Evolutionary conservation across 2,888 invertebrate genomes (phyloP), one percentile per base, ranked within the genome.

Genomic region (Chydorus sphaericus): DNA sequence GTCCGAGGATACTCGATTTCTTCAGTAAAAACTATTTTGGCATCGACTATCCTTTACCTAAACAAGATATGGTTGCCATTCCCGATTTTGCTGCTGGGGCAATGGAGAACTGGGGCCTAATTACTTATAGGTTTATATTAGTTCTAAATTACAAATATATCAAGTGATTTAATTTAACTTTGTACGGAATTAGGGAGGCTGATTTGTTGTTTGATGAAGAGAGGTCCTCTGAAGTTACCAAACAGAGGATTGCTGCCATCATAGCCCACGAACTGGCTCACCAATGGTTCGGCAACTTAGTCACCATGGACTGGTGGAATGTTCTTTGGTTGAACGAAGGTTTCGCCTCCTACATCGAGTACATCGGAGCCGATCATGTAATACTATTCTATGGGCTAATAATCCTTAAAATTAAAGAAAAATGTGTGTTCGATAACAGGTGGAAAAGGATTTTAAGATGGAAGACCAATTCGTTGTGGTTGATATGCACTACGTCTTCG

Each of bases 211-310:
- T 63, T 56, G 69, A 70, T 37, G 60, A 61, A 1, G 55, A 58
- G 4, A 62, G 64, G 29, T 63, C 65, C 0, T 62, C 65, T 2
- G 61, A 64, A 6, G 28, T 37, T 8, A 65, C 65, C 59, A 66
- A 66, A 59, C 65, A 66, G 56, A 50, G 63, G 4, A 64, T 67
- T 10, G 65, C 66, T 1, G 62, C 64, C 1, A 69, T 72, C 2
- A 71, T 78, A 16, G 80, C 84, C 1, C 85, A 86, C 68, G 85
- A 86, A 68, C 67, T 86, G 52, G 79, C 83, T 1, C 89, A 90
- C 66, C 83, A 82, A 75, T 87, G 87, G 87, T 88, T 88, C 68
- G 87, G 87, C 10, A 85, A 86, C 70, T 70, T 84, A 65, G 84
- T 85, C 1, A 85, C 85, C 26, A 85, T 85, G 84, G 79, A 79